Evolutionary conservation across 2,888 invertebrate genomes (phyloP), one percentile per base, ranked within the genome.

Genomic region (Oscheius onirici): DNA sequence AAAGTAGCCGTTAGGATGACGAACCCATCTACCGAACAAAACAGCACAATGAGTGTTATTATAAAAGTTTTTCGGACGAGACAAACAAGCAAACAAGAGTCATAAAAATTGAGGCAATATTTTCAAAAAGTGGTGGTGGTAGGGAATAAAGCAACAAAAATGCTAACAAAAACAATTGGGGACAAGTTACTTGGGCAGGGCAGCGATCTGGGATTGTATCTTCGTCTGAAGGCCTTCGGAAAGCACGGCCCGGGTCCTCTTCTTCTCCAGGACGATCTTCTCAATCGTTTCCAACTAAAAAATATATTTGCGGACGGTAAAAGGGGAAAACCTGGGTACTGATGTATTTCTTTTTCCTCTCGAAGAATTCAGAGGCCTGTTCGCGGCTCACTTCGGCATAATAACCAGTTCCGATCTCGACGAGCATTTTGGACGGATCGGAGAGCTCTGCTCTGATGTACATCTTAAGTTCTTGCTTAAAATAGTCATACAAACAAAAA

Each of bases 381-480:
- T 91, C 91, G 74, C 93, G 91, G 84, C 92, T 92, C 91, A 95
- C 95, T 89, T 96, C 93, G 22, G 93, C 93, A 90, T 93, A 97
- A 89, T 97, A 97, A 76, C 97, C 95, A 65, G 97, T 97, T 63
- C 97, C 97, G 87, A 97, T 92, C 89, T 97, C 97, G 80, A 97
- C 93, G 40, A 97, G 91, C 66, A 96, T 95, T 88, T 93, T 93
- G 67, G 94, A 92, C 41, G 93, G 92, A 87, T 96, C 93, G 74
- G 92, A 91, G 72, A 97, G 90, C 83, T 92, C 92, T 1, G 97
- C 97, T 49, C 95, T 94, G 51, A 97, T 95, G 90, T 97, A 99
- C 93, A 97, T 95, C 91, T 92, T 78, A 69, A 26, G 22, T 13
- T 55, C n/a, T 58, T 17, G n/a, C n/a, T 57, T 22, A 41, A 58